Evolutionary conservation across 2,113 vertebrate genomes (phyloP).

Genomic region (Chaetodon auriga): DNA sequence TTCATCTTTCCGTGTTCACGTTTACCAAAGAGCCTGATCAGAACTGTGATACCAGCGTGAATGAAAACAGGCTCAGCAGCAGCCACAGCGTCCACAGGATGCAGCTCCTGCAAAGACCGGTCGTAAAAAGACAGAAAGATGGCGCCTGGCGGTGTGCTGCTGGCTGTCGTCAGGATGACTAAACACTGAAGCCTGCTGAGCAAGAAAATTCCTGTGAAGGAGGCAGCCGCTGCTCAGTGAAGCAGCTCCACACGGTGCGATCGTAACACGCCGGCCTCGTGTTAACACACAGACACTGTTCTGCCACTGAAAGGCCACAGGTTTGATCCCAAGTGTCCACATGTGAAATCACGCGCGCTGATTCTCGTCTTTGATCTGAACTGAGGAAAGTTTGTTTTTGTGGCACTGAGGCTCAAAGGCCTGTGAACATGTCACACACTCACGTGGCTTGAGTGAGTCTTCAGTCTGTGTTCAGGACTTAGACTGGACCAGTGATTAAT

Average conservation of each 20-base stretch:
- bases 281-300: neutral
- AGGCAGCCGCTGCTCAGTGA: slow-evolving; percentile 7
- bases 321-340: neutral
- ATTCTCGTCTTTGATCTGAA: too few species aligned
- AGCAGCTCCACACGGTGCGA: neutral
- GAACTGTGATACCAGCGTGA: too few species aligned
- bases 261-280: neutral
- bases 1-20: too few species aligned
- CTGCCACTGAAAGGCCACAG: neutral
- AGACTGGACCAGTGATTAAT: neutral
- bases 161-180: slow-evolving; percentile 16
- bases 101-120: neutral
- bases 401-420: neutral
- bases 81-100: neutral
- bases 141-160: neutral
- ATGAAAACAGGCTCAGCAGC: too few species aligned
- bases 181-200: slow-evolving; percentile 11
- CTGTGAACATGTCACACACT: neutral
- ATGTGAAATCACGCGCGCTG: neutral
- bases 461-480: too few species aligned
- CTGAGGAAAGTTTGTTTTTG: neutral
- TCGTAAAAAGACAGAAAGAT: neutral
- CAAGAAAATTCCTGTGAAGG: slow-evolving; percentile 10
- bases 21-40: too few species aligned
- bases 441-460: neutral